Evolutionary conservation across 2,797 vertebrate species (phyloP).

Genomic region (Pteronotus mesoamericanus): DNA sequence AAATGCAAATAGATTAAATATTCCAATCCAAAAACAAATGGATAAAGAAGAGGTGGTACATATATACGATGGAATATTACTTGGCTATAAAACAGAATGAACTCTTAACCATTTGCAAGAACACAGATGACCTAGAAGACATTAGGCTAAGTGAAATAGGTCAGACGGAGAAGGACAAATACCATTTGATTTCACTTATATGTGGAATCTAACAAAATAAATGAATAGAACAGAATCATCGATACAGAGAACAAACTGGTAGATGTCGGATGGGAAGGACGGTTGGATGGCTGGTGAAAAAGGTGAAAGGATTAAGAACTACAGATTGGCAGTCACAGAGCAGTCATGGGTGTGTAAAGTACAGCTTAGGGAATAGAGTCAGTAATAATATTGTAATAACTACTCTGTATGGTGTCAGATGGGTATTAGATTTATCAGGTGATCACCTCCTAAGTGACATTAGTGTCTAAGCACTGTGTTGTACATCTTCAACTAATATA

Average conservation of each 20-base stretch:
- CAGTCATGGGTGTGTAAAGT: background rate
- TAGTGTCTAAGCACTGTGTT: background rate
- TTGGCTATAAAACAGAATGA: background rate
- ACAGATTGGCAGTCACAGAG: too few relatives aligned
- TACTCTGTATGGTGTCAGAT: background rate
- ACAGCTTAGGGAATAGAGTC: background rate
- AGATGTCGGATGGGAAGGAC: background rate
- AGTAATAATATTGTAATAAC: background rate
- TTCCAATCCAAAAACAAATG: background rate
- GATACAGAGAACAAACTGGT: background rate
- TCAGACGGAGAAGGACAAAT: background rate
- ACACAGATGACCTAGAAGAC: background rate
- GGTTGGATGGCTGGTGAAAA: background rate
- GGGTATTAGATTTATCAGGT: background rate
- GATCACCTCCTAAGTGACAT: background rate
- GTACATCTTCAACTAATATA: background rate
- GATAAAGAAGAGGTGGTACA: background rate
- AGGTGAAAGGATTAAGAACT: background rate
- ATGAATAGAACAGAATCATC: background rate
- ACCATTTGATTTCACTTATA: background rate
- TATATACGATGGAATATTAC: background rate
- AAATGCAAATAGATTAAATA: background rate
- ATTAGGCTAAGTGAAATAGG: background rate
- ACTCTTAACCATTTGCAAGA: background rate
- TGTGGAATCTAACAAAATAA: background rate